Evolutionary conservation across 1,140 invertebrate species (phyloP).

Genomic region (Chlorops oryzae): DNA sequence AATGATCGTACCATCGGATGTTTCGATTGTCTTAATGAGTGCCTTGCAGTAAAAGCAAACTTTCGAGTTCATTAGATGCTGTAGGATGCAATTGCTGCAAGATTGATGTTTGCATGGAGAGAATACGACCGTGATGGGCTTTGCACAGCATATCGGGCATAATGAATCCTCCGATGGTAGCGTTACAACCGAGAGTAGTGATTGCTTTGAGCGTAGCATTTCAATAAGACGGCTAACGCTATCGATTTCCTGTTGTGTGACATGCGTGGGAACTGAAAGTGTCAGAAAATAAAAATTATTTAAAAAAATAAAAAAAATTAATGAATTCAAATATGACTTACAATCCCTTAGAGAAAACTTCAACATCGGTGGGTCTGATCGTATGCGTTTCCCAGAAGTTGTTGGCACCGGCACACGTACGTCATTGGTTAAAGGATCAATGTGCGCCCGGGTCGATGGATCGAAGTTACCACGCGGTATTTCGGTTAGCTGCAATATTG

Average conservation of each 20-base stretch:
- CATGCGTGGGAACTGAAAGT: constrained; percentile 53
- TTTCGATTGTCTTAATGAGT: constrained; percentile 58
- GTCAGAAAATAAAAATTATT: background rate
- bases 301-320: too few species aligned
- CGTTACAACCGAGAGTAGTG: constrained; percentile 49
- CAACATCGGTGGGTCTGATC: constrained; percentile 48
- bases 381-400: constrained; percentile 43
- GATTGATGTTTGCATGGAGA: constrained; percentile 66
- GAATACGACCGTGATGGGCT: constrained; percentile 58
- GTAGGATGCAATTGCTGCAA: constrained; percentile 69
- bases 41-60: constrained; percentile 83
- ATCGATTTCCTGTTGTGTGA: constrained; percentile 53
- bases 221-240: constrained; percentile 53
- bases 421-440: constrained; percentile 46
- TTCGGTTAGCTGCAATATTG: constrained; percentile 35
- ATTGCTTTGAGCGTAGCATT: constrained; percentile 51
- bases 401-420: constrained; percentile 31
- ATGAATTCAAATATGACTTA: too few species aligned
- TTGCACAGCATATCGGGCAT: constrained; percentile 72
- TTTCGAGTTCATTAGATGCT: constrained; percentile 71
- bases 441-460: constrained; percentile 38
- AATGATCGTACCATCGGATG: constrained; percentile 49
- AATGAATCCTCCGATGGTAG: constrained; percentile 58
- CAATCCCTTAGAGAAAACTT: constrained; percentile 57
- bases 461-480: constrained; percentile 46